These are phyloP conservation scores for Xylocopa sonorina DNA, from an alignment of 1,140 invertebrate species.

Conservation along the genomic window DNA sequence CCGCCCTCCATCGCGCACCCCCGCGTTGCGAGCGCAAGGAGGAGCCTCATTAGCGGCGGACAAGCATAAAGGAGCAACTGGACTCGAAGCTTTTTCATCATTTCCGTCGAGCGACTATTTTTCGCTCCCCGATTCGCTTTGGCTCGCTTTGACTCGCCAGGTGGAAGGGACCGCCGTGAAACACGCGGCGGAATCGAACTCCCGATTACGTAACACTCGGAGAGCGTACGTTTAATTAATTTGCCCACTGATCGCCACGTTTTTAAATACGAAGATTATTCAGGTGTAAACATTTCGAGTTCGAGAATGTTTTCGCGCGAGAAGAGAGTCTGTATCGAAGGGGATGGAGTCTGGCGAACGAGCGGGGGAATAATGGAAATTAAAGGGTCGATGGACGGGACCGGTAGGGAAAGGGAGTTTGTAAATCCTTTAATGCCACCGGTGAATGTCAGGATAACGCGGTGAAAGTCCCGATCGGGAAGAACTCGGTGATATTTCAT, in stretches of 20 bases:
- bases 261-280: too few relatives aligned
- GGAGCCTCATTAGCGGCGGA: constrained; percentile 6
- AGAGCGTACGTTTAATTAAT: too few relatives aligned
- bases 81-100: background rate
- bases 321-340: too few relatives aligned
- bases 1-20: background rate
- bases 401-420: background rate
- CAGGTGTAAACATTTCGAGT: too few relatives aligned
- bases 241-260: too few relatives aligned
- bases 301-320: background rate
- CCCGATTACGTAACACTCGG: too few relatives aligned
- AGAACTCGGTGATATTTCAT: constrained; percentile 4
- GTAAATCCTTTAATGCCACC: constrained; percentile 17
- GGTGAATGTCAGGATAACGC: constrained; percentile 9
- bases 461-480: background rate
- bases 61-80: background rate
- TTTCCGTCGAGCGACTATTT: background rate
- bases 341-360: background rate
- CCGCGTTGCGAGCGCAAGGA: background rate
- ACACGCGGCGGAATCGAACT: too few relatives aligned
- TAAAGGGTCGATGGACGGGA: background rate
- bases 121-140: background rate
- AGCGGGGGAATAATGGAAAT: background rate
- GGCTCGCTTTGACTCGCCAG: too few relatives aligned
- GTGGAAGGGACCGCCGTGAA: too few relatives aligned